phyloP scores from a whole-genome alignment of 2,888 invertebrate genomes.

The Hermaeophaga mercurialis region DNA sequence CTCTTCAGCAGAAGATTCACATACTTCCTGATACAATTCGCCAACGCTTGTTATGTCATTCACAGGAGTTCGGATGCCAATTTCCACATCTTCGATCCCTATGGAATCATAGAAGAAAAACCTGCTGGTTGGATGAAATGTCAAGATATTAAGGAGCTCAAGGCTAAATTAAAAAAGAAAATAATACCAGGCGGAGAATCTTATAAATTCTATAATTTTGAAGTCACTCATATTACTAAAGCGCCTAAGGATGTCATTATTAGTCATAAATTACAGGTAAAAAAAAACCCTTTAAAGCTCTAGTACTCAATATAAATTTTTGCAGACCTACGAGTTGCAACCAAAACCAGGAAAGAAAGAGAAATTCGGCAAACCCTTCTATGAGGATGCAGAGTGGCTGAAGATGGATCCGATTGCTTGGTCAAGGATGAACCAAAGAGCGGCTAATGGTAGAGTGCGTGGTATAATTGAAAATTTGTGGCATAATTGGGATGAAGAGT shows the following conservation, averaged over 20 bases:
- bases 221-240: constrained; percentile 62
- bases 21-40: constrained; percentile 65
- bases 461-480: constrained; percentile 55
- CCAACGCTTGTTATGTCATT: constrained; percentile 63
- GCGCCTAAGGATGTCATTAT: constrained; percentile 61
- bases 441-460: constrained; percentile 44
- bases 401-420: constrained; percentile 53
- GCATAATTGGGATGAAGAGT: constrained; percentile 73
- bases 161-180: constrained; percentile 29
- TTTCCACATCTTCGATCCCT: constrained; percentile 69
- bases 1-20: constrained; percentile 55
- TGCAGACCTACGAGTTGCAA: constrained; percentile 56
- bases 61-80: constrained; percentile 61
- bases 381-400: constrained; percentile 54
- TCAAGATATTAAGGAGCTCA: constrained; percentile 53
- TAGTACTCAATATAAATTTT: no score
- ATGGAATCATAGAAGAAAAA: constrained; percentile 46
- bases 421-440: constrained; percentile 45
- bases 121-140: constrained; percentile 61
- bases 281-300: no score
- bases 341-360: constrained; percentile 53
- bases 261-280: constrained; percentile 41
- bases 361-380: constrained; percentile 49
- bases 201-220: constrained; percentile 63
- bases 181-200: constrained; percentile 46